Base-by-base conservation (phyloP, 2,797 vertebrate genomes). In the Acanthopagrus latus region DNA sequence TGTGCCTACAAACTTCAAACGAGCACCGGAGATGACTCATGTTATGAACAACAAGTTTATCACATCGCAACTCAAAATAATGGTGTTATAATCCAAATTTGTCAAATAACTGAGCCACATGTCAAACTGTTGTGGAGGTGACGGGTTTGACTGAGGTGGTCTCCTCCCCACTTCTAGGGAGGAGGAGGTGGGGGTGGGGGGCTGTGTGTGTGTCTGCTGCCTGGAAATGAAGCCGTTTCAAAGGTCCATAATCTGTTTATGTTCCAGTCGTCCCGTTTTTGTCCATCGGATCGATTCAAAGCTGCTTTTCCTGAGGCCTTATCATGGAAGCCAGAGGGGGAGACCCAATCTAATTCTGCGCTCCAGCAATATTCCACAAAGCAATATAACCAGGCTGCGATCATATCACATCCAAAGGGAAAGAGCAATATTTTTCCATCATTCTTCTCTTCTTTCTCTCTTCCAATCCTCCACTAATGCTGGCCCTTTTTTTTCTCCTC, bases 341-440 rank as follows among this genome's bases (percentile, higher is more conserved):
- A 76, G 86, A 74, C 81, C 81, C 87, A 91, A 94, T 95, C 92
- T 92, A 94, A 95, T 95, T 92, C 91, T 80, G 79, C 41, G 77
- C 88, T 81, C 88, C 90, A 74, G 90, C 91, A 94, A 93, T 95
- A 93, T 94, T 91, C 93, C 91, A 91, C 93, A 92, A 93, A 94
- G 91, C 93, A 94, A 94, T 94, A 94, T 90, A 76, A 79, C 78
- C 84, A 50, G 67, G 51, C 84, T 79, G 84, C 80, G 88, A 94
- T 94, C 81, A 82, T 85, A 94, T 93, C 93, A 92, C 89, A 88
- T 91, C 92, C 89, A 88, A 86, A 84, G 83, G 89, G 91, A 89
- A 89, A 90, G 86, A 84, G 90, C 88, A 94, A 94, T 94, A 93
- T 94, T 92, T 91, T 79, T 57, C 87, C 91, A 92, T 93, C 92